Percentiles rank a stretch among this genome's conserved stretches.
Conservation (phyloP, 1,140 invertebrate genomes). For the Lethrus apterus region DNA sequence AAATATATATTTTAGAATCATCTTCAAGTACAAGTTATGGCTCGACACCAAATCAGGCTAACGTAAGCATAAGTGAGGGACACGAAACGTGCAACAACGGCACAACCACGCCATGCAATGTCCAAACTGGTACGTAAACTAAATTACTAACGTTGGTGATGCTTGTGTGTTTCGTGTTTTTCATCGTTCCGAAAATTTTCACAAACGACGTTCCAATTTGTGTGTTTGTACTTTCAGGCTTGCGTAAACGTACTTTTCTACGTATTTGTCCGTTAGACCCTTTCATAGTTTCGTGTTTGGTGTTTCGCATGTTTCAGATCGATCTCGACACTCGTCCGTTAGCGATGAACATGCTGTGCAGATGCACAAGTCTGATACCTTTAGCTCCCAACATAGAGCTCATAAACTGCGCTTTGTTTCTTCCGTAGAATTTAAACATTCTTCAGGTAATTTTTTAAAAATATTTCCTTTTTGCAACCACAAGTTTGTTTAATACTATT, state of each 20-base stretch:
- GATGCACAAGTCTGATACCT: constrained; percentile 48
- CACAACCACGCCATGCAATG: constrained; percentile 22
- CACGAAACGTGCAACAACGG: constrained; percentile 25
- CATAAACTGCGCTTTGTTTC: constrained; percentile 72
- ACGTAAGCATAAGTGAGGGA: constrained; percentile 33
- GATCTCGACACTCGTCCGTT: constrained; percentile 48
- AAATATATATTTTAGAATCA: constrained; percentile 43
- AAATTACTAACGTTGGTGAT: not conserved
- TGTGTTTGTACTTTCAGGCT: too few species aligned
- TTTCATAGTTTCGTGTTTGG: constrained; percentile 5
- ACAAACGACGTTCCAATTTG: too few species aligned
- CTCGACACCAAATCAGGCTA: constrained; percentile 48
- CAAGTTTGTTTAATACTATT: too few species aligned
- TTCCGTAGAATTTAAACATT: constrained; percentile 64
- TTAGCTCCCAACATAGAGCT: constrained; percentile 50
- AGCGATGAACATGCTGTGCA: constrained; percentile 46
- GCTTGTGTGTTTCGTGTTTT: constrained; percentile 8
- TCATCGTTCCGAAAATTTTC: too few species aligned
- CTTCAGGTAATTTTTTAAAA: constrained; percentile 67
- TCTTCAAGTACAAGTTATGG: constrained; percentile 48
- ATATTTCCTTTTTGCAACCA: too few species aligned
- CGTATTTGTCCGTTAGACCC: constrained; percentile 1
- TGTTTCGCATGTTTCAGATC: constrained; percentile 49
- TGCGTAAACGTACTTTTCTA: too few species aligned
- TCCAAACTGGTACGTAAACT: constrained; percentile 23